Conservation (phyloP, 2,888 invertebrate genomes). For the Aphodius granarius region DNA sequence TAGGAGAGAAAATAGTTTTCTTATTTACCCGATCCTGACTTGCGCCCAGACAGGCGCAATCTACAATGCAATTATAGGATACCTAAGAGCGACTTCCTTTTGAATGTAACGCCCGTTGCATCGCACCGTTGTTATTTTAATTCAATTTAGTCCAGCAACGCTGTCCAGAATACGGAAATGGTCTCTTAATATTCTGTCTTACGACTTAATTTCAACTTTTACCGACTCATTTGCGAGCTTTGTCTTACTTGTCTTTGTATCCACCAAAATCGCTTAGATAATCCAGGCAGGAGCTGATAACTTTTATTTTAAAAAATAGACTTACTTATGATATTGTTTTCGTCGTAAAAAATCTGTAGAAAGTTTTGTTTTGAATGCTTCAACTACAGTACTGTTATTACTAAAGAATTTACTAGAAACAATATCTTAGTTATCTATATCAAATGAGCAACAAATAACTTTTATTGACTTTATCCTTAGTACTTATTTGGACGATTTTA, state of each 20-base stretch:
- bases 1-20: background rate
- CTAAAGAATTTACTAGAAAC: too few relatives aligned
- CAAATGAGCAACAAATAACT: too few relatives aligned
- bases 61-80: background rate
- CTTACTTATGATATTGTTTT: too few relatives aligned
- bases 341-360: too few relatives aligned
- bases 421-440: too few relatives aligned
- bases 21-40: background rate
- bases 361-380: too few relatives aligned
- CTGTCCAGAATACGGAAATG: background rate
- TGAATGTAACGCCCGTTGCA: background rate
- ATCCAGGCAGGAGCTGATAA: too few relatives aligned
- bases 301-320: too few relatives aligned
- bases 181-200: background rate
- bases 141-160: background rate
- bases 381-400: too few relatives aligned
- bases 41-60: background rate
- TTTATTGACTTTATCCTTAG: too few relatives aligned
- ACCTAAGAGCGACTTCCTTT: background rate
- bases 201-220: background rate
- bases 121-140: background rate
- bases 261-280: background rate
- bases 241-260: background rate
- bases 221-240: background rate
- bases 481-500: too few relatives aligned